These are phyloP conservation scores for Arge pagana DNA, from an alignment of 2,888 invertebrate genomes.

Conservation along the genomic window DNA sequence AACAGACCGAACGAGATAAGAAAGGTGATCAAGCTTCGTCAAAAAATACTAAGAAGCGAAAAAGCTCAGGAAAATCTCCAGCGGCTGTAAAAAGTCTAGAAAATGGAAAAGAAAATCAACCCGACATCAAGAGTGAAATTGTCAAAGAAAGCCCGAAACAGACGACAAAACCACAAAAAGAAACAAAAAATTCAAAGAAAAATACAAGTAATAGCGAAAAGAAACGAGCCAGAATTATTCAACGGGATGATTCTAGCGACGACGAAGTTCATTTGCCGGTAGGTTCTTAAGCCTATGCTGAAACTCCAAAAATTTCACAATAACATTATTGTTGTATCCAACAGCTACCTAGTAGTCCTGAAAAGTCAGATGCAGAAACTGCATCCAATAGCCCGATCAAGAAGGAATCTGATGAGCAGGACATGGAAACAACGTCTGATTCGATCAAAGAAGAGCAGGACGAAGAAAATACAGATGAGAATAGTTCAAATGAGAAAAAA, in stretches of 20 bases:
- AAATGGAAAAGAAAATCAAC: slow-evolving; percentile 9
- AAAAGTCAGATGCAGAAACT: slow-evolving; percentile 34
- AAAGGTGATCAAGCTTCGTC: no score
- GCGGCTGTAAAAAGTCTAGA: background rate
- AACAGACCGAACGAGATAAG: no score
- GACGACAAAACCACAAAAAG: slow-evolving; percentile 9
- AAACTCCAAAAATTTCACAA: slow-evolving; percentile 4
- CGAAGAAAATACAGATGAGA: slow-evolving; percentile 27
- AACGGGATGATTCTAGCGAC: slow-evolving; percentile 48
- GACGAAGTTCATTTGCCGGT: slow-evolving; percentile 47
- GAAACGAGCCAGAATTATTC: slow-evolving; percentile 40
- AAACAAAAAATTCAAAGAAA: slow-evolving; percentile 33
- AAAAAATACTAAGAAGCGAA: no score
- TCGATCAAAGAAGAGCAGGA: slow-evolving; percentile 26
- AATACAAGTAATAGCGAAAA: slow-evolving; percentile 28
- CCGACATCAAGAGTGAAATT: background rate
- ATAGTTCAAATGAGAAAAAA: slow-evolving; percentile 18
- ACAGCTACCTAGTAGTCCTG: slow-evolving; percentile 36
- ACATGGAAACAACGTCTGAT: slow-evolving; percentile 19
- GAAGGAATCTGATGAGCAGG: slow-evolving; percentile 1
- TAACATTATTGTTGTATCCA: background rate
- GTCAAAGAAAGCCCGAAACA: slow-evolving; percentile 3
- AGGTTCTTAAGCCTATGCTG: slow-evolving; percentile 13
- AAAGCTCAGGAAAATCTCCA: no score
- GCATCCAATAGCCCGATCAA: slow-evolving; percentile 15